A percentile compares a stretch with the other conserved stretches of the same genome.
These are phyloP conservation scores for Gandaritis pyraliata DNA, from an alignment of 2,888 invertebrate species.

Conservation along the genomic window DNA sequence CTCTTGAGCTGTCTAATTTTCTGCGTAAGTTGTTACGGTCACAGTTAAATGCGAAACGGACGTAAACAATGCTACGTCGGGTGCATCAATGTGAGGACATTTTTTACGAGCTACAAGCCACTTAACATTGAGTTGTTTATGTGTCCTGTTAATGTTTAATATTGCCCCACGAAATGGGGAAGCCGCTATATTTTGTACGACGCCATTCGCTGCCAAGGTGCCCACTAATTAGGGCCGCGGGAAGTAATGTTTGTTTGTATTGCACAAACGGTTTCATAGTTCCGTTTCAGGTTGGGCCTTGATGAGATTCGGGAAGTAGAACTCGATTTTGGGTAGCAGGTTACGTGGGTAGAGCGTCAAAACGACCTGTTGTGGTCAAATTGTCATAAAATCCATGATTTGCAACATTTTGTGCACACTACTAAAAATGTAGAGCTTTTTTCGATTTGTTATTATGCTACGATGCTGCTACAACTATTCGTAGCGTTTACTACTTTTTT, in stretches of 20 bases:
- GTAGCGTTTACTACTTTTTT: background rate
- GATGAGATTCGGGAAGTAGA: conserved; percentile 3
- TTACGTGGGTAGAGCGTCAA: too few species aligned
- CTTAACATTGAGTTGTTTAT: conserved; percentile 47
- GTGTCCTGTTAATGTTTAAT: conserved; percentile 45
- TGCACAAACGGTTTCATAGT: conserved; percentile 36
- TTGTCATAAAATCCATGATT: too few species aligned
- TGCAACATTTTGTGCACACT: too few species aligned
- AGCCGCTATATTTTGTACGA: conserved; percentile 40
- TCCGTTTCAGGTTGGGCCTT: conserved; percentile 12
- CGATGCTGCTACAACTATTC: background rate
- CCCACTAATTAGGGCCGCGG: conserved; percentile 42
- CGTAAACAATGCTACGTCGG: conserved; percentile 32
- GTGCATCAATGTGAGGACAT: conserved; percentile 44
- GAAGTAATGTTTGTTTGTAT: conserved; percentile 40
- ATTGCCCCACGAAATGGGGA: conserved; percentile 41
- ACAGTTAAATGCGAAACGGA: conserved; percentile 22
- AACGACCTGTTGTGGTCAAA: too few species aligned
- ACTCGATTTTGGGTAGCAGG: background rate
- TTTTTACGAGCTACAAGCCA: conserved; percentile 44
- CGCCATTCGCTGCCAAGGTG: conserved; percentile 40
- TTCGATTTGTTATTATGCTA: too few species aligned
- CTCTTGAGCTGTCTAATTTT: conserved; percentile 20
- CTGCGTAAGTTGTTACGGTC: conserved; percentile 22
- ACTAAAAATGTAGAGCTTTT: too few species aligned